Percentiles rank a stretch among this genome's conserved stretches.
phyloP scores from a whole-genome alignment of 2,797 vertebrate species.

The Taenioides sp. region DNA sequence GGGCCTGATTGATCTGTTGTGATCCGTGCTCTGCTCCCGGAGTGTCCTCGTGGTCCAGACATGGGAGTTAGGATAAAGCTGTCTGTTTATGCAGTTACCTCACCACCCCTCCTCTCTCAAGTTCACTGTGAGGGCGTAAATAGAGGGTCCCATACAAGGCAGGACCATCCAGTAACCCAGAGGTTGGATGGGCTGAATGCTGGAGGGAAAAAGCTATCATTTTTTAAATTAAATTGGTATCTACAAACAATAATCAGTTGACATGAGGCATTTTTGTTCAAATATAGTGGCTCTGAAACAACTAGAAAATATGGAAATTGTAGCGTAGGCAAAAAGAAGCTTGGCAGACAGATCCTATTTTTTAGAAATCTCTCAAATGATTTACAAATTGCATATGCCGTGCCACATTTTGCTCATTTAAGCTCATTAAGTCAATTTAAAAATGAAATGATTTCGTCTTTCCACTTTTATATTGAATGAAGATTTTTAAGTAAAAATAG shows the following conservation, averaged over 20 bases:
- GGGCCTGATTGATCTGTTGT: constrained; percentile 46
- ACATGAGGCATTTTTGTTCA: too few species aligned
- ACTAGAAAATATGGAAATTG: too few species aligned
- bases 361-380: background rate
- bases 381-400: background rate
- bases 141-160: constrained; percentile 9
- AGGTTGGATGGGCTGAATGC: constrained; percentile 6
- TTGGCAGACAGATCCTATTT: background rate
- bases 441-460: background rate
- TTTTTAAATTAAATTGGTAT: background rate
- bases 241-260: background rate
- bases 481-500: too few species aligned
- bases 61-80: constrained; percentile 25
- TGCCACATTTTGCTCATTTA: background rate
- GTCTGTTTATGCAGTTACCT: constrained; percentile 30
- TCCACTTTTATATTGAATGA: background rate
- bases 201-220: background rate
- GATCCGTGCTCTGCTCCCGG: constrained; percentile 14
- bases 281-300: too few species aligned
- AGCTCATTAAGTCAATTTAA: background rate
- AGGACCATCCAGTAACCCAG: background rate
- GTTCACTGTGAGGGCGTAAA: constrained; percentile 19
- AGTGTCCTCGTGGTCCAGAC: constrained; percentile 26
- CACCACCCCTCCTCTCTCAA: constrained; percentile 21
- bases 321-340: too few species aligned